Conservation (phyloP, 2,888 invertebrate genomes). For the Sepiola atlantica region DNA sequence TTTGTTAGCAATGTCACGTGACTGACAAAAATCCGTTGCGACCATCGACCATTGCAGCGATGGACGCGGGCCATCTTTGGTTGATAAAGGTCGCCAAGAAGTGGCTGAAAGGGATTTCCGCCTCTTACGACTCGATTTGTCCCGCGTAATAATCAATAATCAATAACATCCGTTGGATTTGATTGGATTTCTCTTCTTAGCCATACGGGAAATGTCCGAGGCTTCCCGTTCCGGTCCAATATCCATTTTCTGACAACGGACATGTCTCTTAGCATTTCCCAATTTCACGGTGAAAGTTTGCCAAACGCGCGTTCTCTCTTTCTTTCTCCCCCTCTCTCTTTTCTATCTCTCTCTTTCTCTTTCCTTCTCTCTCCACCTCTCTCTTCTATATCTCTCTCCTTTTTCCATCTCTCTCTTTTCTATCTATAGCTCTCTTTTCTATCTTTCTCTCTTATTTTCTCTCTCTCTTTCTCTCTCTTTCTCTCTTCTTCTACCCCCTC, state of each 20-base stretch:
- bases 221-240: slow-evolving; percentile 6
- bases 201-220: neutral
- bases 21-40: neutral
- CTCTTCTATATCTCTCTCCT: neutral
- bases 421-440: neutral
- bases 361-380: neutral
- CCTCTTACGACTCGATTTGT: neutral
- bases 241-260: slow-evolving; percentile 32
- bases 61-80: neutral
- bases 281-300: neutral
- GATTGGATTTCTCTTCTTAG: neutral
- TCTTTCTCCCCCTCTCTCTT: neutral
- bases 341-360: neutral
- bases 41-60: neutral
- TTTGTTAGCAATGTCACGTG: neutral
- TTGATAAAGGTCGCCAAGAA: neutral
- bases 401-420: neutral
- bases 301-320: neutral
- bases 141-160: neutral
- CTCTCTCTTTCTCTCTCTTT: neutral
- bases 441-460: neutral
- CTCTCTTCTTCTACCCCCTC: neutral
- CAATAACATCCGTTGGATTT: neutral
- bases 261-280: neutral
- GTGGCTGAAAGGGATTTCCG: slow-evolving; percentile 21